phyloP scores from a whole-genome alignment of 2,797 vertebrate species.

The Eulemur coronatus region DNA sequence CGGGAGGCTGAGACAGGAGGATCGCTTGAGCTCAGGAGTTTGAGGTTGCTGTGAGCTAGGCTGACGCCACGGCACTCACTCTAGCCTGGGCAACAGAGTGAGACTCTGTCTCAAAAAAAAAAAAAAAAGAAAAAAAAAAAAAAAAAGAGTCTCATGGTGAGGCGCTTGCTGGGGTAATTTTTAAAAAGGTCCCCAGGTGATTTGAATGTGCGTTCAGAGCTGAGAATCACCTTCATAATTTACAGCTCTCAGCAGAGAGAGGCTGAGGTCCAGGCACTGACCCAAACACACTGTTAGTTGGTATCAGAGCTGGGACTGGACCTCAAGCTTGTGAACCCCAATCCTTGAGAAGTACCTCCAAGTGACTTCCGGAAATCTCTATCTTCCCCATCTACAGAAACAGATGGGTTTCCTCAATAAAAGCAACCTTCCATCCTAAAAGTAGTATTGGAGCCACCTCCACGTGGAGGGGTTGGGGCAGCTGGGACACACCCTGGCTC shows the following conservation, averaged over 20 bases:
- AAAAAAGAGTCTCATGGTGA: neutral
- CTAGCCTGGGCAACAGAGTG: too few species aligned
- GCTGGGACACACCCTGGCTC: neutral
- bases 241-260: neutral
- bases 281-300: neutral
- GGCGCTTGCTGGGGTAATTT: neutral
- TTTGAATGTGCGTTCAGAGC: neutral
- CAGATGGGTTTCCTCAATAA: neutral
- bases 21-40: too few species aligned
- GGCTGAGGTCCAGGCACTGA: neutral
- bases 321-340: neutral
- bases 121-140: too few species aligned
- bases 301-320: neutral
- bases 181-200: neutral
- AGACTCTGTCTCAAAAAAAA: too few species aligned
- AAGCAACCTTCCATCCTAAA: neutral
- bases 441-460: neutral
- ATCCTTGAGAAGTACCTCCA: neutral
- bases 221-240: neutral
- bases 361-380: neutral
- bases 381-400: neutral
- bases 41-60: too few species aligned
- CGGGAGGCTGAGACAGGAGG: too few species aligned
- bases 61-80: too few species aligned
- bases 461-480: neutral